Evolutionary conservation across 2,888 invertebrate genomes (phyloP).

Genomic region (Oasisia sp.): DNA sequence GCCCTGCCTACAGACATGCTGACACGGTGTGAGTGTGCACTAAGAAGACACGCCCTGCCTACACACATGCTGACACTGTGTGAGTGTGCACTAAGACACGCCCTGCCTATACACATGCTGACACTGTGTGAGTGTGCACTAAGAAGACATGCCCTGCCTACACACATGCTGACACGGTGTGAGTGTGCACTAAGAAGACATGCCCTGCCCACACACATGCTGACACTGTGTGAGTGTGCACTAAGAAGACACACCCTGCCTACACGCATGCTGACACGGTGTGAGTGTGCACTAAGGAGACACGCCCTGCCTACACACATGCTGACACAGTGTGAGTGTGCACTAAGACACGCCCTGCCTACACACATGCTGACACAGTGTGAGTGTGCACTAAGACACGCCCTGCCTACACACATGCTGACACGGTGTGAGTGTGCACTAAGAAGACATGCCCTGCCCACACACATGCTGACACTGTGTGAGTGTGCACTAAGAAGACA

Average conservation of each 20-base stretch:
- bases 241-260: not conserved
- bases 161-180: not conserved
- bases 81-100: not conserved
- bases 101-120: not conserved
- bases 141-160: not conserved
- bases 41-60: not conserved
- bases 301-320: not conserved
- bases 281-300: not conserved
- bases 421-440: not conserved
- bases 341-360: not conserved
- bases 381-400: not conserved
- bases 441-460: not conserved
- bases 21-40: too few relatives aligned
- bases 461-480: not conserved
- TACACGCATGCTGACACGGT: not conserved
- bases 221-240: not conserved
- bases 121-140: too few relatives aligned
- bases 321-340: not conserved
- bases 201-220: not conserved
- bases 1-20: not conserved
- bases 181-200: not conserved
- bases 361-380: not conserved
- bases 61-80: not conserved
- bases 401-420: too few relatives aligned
- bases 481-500: not conserved